These are phyloP conservation scores for Microchrysa polita DNA, from an alignment of 2,888 invertebrate genomes.

Conservation along the genomic window DNA sequence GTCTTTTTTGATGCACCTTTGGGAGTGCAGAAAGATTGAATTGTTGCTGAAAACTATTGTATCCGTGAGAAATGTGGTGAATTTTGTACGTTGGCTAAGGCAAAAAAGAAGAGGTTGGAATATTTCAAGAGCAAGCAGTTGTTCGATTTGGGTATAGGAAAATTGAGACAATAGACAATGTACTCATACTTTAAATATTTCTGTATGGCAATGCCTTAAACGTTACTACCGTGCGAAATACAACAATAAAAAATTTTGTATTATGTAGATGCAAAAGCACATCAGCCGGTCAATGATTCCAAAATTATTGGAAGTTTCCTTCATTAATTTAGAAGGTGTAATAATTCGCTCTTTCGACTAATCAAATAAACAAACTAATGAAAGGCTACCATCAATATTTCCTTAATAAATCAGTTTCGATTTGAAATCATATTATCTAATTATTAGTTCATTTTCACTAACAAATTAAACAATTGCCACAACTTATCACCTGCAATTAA, in stretches of 20 bases:
- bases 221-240: too few species aligned
- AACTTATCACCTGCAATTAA: constrained; percentile 34
- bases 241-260: too few species aligned
- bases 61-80: not conserved
- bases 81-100: not conserved
- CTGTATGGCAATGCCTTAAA: too few species aligned
- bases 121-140: not conserved
- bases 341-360: too few species aligned
- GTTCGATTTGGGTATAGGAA: too few species aligned
- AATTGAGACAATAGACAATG: too few species aligned
- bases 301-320: too few species aligned
- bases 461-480: not conserved
- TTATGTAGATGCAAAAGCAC: too few species aligned
- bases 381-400: not conserved
- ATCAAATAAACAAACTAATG: not conserved
- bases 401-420: not conserved
- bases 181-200: too few species aligned
- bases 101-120: not conserved
- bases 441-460: not conserved
- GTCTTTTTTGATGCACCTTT: not conserved
- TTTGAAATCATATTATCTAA: not conserved
- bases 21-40: not conserved
- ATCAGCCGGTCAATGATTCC: not conserved
- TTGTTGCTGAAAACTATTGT: constrained; percentile 1
- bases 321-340: too few species aligned